phyloP scores from a whole-genome alignment of 2,113 vertebrate species.

The Copsychus sechellarum region DNA sequence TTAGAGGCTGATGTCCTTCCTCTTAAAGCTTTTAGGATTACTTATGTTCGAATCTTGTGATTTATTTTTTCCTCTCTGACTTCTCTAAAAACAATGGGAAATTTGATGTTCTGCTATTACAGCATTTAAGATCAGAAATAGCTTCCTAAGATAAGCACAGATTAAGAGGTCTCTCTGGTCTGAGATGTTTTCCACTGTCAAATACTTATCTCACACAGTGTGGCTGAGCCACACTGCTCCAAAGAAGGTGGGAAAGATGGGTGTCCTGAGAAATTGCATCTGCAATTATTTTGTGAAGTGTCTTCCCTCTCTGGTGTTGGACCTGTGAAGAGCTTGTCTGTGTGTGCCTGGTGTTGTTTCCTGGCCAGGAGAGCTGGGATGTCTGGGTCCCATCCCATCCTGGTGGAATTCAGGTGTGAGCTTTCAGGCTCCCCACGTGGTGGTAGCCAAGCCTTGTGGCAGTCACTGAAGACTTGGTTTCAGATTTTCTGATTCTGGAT shows the following conservation, averaged over 20 bases:
- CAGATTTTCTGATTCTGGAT: not conserved
- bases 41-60: not conserved
- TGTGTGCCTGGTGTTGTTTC: not conserved
- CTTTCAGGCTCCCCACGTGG: not conserved
- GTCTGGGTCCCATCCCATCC: not conserved
- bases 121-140: not conserved
- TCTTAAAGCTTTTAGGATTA: not conserved
- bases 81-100: not conserved
- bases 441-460: not conserved
- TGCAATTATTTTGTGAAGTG: not conserved
- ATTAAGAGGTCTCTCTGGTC: not conserved
- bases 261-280: accelerated
- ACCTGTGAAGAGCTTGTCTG: not conserved
- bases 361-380: not conserved
- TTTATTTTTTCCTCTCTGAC: not conserved
- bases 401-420: not conserved
- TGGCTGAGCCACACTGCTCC: not conserved
- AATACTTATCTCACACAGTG: not conserved
- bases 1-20: not conserved
- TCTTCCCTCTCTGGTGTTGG: not conserved
- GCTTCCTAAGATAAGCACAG: not conserved
- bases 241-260: not conserved
- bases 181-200: not conserved
- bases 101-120: not conserved
- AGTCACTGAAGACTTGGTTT: not conserved